phyloP scores from a whole-genome alignment of 2,113 vertebrate genomes.

The Sitta europaea region DNA sequence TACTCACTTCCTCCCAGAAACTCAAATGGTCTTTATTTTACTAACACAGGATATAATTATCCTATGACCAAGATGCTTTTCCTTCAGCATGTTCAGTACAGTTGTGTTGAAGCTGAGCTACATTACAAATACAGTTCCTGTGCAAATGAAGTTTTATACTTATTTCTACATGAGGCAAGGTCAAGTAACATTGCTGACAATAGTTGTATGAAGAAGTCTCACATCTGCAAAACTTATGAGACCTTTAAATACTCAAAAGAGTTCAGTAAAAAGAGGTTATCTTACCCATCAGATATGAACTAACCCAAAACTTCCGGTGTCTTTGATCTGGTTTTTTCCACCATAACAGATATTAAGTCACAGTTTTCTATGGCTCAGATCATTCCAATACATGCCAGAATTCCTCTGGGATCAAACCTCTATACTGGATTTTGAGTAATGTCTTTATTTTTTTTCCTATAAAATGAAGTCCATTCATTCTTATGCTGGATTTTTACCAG shows the following conservation, averaged over 20 bases:
- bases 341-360: neutral
- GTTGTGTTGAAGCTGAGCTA: neutral
- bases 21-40: neutral
- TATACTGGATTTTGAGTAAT: neutral
- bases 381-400: neutral
- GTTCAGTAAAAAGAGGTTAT: neutral
- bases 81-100: neutral
- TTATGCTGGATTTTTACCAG: slow-evolving; percentile 3
- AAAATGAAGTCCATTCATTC: slow-evolving; percentile 31
- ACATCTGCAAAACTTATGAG: neutral
- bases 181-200: neutral
- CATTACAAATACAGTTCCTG: neutral
- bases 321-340: neutral
- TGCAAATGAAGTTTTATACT: neutral
- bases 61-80: neutral
- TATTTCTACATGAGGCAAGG: neutral
- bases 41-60: slow-evolving; percentile 3
- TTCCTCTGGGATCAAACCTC: neutral
- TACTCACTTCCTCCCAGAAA: slow-evolving; percentile 21
- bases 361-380: neutral
- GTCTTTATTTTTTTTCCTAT: neutral
- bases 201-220: neutral
- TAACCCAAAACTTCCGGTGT: neutral
- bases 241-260: neutral
- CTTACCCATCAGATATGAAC: neutral